phyloP scores from a whole-genome alignment of 1,140 invertebrate genomes.

The Drosophila parabipectinata region DNA sequence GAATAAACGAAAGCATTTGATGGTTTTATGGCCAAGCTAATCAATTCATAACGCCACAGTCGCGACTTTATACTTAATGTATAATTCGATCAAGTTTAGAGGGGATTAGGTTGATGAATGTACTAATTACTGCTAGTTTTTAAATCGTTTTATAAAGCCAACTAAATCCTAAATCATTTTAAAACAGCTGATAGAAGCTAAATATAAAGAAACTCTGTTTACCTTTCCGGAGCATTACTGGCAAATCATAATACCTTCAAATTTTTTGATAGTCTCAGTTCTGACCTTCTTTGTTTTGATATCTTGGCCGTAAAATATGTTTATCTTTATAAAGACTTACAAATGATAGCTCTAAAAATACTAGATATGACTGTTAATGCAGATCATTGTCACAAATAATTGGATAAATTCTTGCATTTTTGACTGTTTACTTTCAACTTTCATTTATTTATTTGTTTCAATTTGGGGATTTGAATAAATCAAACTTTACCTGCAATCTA shows the following conservation, averaged over 20 bases:
- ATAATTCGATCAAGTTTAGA: conserved; percentile 11
- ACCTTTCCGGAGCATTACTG: conserved; percentile 14
- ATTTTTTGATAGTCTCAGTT: not conserved
- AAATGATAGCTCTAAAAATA: conserved; percentile 32
- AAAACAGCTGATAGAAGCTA: not conserved
- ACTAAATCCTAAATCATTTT: not conserved
- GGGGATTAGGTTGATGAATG: conserved; percentile 1
- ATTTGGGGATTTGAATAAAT: conserved; percentile 13
- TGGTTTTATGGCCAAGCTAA: conserved; percentile 43
- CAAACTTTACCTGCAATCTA: conserved; percentile 17
- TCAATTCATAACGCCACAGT: conserved; percentile 4
- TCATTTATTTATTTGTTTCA: conserved; percentile 4
- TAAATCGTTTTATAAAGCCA: not conserved
- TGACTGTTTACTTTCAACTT: not conserved
- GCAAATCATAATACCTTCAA: conserved; percentile 23
- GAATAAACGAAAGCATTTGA: conserved; percentile 45
- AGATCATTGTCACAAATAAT: not conserved
- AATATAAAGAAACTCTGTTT: conserved; percentile 4
- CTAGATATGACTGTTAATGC: conserved; percentile 1
- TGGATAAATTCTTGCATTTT: not conserved
- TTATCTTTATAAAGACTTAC: conserved; percentile 37
- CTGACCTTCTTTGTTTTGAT: conserved; percentile 30
- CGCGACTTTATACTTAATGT: conserved; percentile 6
- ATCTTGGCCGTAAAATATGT: conserved; percentile 46
- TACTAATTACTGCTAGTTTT: not conserved